Evolutionary conservation across 2,113 vertebrate species (phyloP), one percentile per base, ranked within the genome.

Genomic region (Micronycteris hirsuta): DNA sequence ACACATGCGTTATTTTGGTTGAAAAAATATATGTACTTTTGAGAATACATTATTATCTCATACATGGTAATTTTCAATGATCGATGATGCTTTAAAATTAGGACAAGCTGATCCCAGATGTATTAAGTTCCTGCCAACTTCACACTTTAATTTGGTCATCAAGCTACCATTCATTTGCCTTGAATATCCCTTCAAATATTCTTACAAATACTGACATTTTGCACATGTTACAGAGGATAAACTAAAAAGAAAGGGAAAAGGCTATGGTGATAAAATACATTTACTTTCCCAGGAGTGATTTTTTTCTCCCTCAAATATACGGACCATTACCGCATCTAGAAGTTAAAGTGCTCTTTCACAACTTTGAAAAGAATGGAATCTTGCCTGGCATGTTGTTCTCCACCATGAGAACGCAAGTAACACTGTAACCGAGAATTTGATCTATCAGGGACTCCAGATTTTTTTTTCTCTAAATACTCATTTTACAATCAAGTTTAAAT

Each of bases 401-500:
- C 20, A 28, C 70, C 16, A 26, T 24, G 52, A 68, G 16, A 74
- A 47, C 33, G 54, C 36, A 82, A 85, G 65, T 54, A 68, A 43
- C 13, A 13, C 17, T 58, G 12, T 63, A 28, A 82, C 3, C 1
- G 15, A 82, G 47, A 76, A 41, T 9, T 16, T 45, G 74, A 54
- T 17, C 15, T 2, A 36, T 14, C 9, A 28, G 63, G 47, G 68
- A 67, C 28, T 22, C 47, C n/a, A 28, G 80, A 15, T 24, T 61
- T 28, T 65, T 65, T 80, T 96, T 47, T 47, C 73, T 65, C 67
- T 41, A 24, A 41, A 84, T 90, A 90, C 73, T 81, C 14, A 87
- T 80, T 70, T 92, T 76, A 88, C 36, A 73, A 58, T 78, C n/a
- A 73, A 83, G 13, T 90, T 96, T 58, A 93, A 92, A 58, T 61